Percentiles rank a stretch among this genome's conserved stretches.
Evolutionary conservation across 2,888 invertebrate genomes (phyloP).

Genomic region (Mylabris sibirica): DNA sequence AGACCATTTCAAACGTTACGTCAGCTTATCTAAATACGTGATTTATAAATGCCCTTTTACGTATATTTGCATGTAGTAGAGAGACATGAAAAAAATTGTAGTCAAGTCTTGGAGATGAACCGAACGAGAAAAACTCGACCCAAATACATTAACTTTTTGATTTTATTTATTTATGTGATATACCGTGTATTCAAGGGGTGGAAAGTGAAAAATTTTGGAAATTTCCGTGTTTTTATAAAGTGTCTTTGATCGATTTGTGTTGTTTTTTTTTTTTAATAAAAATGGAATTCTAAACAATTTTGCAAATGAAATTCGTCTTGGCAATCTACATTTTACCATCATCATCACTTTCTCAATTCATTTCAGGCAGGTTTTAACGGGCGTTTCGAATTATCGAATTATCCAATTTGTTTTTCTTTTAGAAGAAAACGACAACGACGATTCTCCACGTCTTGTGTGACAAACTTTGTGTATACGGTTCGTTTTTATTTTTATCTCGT

Average conservation of each 20-base stretch:
- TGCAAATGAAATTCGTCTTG: not conserved
- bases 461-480: not conserved
- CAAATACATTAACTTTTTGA: not conserved
- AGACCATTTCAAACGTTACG: conserved; percentile 40
- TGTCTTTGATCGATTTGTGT: too few species aligned
- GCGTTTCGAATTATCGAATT: conserved; percentile 5
- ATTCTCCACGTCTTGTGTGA: not conserved
- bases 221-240: not conserved
- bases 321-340: not conserved
- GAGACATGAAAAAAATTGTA: not conserved
- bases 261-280: too few species aligned
- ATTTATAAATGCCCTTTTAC: conserved; percentile 41
- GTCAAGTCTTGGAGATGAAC: not conserved
- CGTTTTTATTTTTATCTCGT: not conserved
- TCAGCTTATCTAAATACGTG: conserved; percentile 41
- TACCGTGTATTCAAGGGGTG: not conserved
- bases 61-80: not conserved
- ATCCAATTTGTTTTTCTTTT: not conserved
- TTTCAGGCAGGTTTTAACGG: not conserved
- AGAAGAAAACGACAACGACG: not conserved
- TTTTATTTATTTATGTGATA: not conserved
- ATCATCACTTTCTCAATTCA: not conserved
- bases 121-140: not conserved
- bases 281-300: not conserved
- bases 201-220: not conserved